phyloP scores from a whole-genome alignment of 1,140 invertebrate species.

The Aplysia californica region DNA sequence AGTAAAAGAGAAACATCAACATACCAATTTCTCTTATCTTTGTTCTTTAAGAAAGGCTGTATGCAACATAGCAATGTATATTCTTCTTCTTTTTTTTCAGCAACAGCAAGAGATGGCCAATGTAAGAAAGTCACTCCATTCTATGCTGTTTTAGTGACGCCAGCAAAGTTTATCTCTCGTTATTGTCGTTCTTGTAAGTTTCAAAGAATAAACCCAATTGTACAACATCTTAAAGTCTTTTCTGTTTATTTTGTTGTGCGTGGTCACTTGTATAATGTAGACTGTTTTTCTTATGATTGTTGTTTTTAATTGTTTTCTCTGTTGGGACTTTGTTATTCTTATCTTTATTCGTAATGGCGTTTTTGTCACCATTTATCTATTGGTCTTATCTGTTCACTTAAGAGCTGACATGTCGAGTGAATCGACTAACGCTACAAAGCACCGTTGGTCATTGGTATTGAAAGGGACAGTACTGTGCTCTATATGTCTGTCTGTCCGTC shows the following conservation, averaged over 20 bases:
- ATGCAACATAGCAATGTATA: too few relatives aligned
- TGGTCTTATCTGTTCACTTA: too few relatives aligned
- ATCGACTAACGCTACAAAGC: too few relatives aligned
- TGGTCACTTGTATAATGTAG: not conserved
- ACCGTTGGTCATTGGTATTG: too few relatives aligned
- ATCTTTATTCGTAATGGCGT: too few relatives aligned
- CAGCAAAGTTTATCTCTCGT: not conserved
- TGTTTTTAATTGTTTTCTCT: not conserved
- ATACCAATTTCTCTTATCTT: not conserved
- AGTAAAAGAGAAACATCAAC: not conserved
- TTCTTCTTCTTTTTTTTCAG: slow-evolving; percentile 5
- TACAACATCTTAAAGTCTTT: not conserved
- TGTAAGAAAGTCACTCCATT: slow-evolving; percentile 24
- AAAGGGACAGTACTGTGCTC: too few relatives aligned
- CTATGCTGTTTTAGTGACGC: slow-evolving; percentile 4
- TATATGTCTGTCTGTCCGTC: too few relatives aligned
- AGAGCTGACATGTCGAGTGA: too few relatives aligned
- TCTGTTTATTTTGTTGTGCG: not conserved
- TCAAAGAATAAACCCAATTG: not conserved
- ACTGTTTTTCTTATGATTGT: too few relatives aligned
- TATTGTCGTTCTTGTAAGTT: not conserved
- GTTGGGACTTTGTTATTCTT: not conserved
- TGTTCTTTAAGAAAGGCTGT: too few relatives aligned
- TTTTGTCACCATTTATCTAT: too few relatives aligned
- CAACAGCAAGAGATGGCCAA: slow-evolving; percentile 27